Conservation (phyloP, 1,140 invertebrate species). For the Aphis craccivora region DNA sequence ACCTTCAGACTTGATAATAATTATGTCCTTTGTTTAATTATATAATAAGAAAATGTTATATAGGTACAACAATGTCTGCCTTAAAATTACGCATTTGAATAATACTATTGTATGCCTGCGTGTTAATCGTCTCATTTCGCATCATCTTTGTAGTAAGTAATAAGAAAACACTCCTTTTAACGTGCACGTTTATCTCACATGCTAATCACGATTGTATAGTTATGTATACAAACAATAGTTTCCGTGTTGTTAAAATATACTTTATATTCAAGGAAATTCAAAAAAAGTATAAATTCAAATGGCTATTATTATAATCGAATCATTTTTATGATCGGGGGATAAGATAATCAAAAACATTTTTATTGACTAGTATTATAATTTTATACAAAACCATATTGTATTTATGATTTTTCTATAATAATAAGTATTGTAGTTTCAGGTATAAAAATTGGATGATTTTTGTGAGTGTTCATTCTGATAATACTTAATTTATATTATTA, state of each 20-base stretch:
- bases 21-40: not conserved
- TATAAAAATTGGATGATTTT: not conserved
- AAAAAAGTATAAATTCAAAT: not conserved
- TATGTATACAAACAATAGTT: not conserved
- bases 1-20: not conserved
- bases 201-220: not conserved
- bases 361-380: not conserved
- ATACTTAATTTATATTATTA: not conserved
- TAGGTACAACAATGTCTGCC: conserved; percentile 2
- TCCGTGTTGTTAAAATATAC: not conserved
- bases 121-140: not conserved
- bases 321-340: not conserved
- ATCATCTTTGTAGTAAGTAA: not conserved
- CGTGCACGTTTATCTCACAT: not conserved
- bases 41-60: not conserved
- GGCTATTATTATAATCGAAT: not conserved
- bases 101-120: not conserved
- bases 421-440: not conserved
- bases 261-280: not conserved
- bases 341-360: not conserved
- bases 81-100: not conserved
- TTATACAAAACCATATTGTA: not conserved
- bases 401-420: not conserved
- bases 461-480: not conserved
- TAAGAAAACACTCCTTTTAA: not conserved